Percentiles rank a stretch among this genome's conserved stretches.
phyloP scores from a whole-genome alignment of 2,113 vertebrate genomes.

The Otis tarda region DNA sequence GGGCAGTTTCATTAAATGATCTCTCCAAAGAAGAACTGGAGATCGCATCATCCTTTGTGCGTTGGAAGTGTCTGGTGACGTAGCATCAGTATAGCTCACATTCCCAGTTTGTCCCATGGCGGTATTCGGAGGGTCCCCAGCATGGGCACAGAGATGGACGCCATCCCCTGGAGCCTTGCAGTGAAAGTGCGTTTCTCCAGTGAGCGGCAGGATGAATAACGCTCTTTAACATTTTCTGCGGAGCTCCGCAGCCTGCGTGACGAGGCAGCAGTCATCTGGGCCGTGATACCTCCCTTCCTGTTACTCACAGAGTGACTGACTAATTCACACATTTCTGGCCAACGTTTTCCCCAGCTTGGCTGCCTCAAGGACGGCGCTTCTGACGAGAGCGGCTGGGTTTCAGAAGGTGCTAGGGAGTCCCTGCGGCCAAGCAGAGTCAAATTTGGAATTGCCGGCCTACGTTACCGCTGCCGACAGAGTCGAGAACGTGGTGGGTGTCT shows the following conservation, averaged over 20 bases:
- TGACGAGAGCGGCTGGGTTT: not conserved
- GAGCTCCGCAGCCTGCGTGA: not conserved
- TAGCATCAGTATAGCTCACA: not conserved
- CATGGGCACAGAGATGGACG: rapidly evolving
- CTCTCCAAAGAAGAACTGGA: not conserved
- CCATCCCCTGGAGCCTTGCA: not conserved
- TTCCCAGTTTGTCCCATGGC: rapidly evolving
- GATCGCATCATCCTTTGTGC: rapidly evolving
- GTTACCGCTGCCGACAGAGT: not conserved
- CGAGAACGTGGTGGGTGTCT: rapidly evolving
- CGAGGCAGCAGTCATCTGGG: not conserved
- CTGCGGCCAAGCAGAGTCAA: not conserved
- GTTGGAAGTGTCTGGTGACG: not conserved
- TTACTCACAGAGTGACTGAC: constrained; percentile 46
- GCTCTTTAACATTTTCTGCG: not conserved
- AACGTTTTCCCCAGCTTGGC: not conserved
- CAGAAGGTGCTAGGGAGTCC: not conserved
- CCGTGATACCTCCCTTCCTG: constrained; percentile 21
- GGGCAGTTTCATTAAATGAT: not conserved
- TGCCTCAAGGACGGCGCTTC: not conserved
- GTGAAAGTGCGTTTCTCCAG: not conserved
- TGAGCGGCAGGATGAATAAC: not conserved
- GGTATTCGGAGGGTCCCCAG: not conserved
- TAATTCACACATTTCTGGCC: constrained; percentile 42
- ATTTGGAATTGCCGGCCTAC: not conserved